Conservation (phyloP, 2,113 vertebrate species). For the Semnornis frantzii region DNA sequence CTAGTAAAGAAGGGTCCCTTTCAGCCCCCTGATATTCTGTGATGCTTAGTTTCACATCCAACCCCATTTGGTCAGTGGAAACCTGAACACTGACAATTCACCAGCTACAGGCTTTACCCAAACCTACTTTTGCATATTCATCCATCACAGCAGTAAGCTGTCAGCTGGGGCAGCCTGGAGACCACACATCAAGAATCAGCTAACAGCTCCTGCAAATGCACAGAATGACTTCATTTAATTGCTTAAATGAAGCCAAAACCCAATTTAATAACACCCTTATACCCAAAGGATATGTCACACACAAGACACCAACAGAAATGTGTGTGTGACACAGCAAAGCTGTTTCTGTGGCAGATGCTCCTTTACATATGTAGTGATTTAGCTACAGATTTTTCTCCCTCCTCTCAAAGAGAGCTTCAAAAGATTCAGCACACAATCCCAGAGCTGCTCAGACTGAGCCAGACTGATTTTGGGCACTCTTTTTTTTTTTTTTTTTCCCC, state of each 20-base stretch:
- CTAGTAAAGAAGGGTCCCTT: too few relatives aligned
- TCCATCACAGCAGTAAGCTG: not conserved
- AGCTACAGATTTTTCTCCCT: conserved; percentile 16
- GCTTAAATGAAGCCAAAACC: conserved; percentile 11
- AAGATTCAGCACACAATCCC: not conserved
- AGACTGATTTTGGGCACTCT: not conserved
- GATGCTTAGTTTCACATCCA: not conserved
- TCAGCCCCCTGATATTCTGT: too few relatives aligned
- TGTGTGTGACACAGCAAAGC: conserved; percentile 3
- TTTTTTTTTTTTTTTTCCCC: not conserved
- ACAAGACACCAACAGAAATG: not conserved
- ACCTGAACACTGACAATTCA: not conserved
- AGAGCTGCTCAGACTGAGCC: not conserved
- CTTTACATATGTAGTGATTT: conserved; percentile 20
- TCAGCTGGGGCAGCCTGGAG: not conserved
- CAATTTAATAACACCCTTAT: not conserved
- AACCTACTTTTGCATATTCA: not conserved
- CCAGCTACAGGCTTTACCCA: not conserved
- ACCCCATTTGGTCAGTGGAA: not conserved
- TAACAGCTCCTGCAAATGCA: not conserved
- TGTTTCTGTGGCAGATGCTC: conserved; percentile 23
- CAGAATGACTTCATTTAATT: not conserved
- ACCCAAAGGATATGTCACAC: not conserved
- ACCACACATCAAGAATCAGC: not conserved
- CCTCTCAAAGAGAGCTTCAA: not conserved